Evolutionary conservation across 2,888 invertebrate species (phyloP).

Genomic region (Neoaliturus tenellus): DNA sequence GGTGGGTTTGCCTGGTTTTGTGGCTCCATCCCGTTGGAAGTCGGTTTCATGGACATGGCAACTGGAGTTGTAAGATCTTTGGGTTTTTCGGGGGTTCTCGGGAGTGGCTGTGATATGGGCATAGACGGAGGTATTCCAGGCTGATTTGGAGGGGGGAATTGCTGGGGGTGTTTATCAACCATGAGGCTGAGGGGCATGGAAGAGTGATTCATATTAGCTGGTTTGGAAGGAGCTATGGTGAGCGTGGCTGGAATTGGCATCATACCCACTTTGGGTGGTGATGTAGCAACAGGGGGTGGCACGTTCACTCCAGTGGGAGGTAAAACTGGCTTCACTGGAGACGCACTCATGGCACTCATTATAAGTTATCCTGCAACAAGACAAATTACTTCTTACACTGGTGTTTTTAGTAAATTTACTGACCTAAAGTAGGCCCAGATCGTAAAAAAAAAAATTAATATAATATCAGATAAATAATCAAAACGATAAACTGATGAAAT

Average conservation of each 20-base stretch:
- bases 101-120: constrained; percentile 62
- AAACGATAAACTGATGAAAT: no score
- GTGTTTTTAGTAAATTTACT: no score
- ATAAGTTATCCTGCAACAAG: constrained; percentile 58
- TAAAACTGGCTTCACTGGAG: constrained; percentile 63
- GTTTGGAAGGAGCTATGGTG: constrained; percentile 49
- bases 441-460: no score
- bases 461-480: no score
- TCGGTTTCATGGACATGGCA: constrained; percentile 33
- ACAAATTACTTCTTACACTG: neutral
- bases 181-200: constrained; percentile 64
- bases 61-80: constrained; percentile 31
- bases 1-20: neutral
- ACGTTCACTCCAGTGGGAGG: constrained; percentile 55
- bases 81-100: constrained; percentile 62
- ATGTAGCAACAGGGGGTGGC: constrained; percentile 38
- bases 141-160: constrained; percentile 38
- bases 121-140: constrained; percentile 33
- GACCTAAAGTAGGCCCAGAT: no score
- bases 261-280: constrained; percentile 45
- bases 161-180: constrained; percentile 57
- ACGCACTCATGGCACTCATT: constrained; percentile 67
- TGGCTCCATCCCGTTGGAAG: constrained; percentile 58
- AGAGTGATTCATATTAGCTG: constrained; percentile 55
- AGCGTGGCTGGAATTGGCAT: constrained; percentile 32